A percentile compares a stretch with the other conserved stretches of the same genome.
Evolutionary conservation across 2,888 invertebrate species (phyloP).

Genomic region (Stenoptilia bipunctidactyla): DNA sequence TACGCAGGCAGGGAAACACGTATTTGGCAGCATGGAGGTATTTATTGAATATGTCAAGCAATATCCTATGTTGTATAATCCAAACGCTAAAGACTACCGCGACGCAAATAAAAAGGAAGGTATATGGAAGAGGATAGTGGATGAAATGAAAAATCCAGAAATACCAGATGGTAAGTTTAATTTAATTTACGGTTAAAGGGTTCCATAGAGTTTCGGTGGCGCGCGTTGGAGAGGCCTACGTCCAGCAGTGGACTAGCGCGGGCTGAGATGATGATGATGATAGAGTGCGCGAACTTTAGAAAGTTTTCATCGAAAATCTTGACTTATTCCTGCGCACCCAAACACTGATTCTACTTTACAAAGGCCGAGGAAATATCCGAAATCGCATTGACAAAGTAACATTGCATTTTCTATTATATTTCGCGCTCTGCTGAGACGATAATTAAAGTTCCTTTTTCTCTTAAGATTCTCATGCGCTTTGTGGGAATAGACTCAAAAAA

Average conservation of each 20-base stretch:
- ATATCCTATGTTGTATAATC: conserved; percentile 6
- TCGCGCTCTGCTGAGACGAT: conserved; percentile 1
- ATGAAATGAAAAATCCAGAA: conserved; percentile 7
- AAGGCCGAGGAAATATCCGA: conserved; percentile 6
- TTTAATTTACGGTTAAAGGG: conserved; percentile 3
- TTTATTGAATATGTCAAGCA: conserved; percentile 7
- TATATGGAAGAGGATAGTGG: conserved; percentile 7
- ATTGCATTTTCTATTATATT: conserved; percentile 1
- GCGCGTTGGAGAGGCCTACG: no score
- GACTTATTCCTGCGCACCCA: conserved; percentile 6
- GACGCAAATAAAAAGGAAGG: conserved; percentile 7
- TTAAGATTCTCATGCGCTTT: conserved; percentile 3
- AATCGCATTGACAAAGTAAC: conserved; percentile 3
- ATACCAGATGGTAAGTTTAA: conserved; percentile 3
- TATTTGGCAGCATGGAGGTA: conserved; percentile 4
- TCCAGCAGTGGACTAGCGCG: no score
- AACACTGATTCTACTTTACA: conserved; percentile 9
- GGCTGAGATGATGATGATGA: no score
- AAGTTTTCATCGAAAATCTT: no score
- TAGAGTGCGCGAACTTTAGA: no score
- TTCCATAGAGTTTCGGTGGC: conserved; percentile 6
- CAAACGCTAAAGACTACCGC: conserved; percentile 7
- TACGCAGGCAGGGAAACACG: conserved; percentile 1
- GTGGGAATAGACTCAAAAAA: neutral
- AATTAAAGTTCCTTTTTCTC: conserved; percentile 7